A percentile compares a stretch with the other conserved stretches of the same genome.
Evolutionary conservation across 2,797 vertebrate species (phyloP).

Genomic region (Podarcis lilfordi): DNA sequence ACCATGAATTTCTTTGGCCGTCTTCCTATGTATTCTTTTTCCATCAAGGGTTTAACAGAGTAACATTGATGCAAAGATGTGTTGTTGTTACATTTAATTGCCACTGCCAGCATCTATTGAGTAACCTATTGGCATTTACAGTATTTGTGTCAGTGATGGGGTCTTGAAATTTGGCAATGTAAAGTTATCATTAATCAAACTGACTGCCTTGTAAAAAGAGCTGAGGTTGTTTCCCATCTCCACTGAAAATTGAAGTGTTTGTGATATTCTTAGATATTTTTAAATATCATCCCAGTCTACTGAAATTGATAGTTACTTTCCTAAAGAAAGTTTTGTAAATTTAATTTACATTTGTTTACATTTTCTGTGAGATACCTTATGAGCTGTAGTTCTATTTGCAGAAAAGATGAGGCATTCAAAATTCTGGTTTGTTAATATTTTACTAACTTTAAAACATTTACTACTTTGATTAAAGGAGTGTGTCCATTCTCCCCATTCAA

Average conservation of each 20-base stretch:
- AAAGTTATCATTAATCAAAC: background rate
- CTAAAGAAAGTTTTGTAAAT: background rate
- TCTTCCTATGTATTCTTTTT: background rate
- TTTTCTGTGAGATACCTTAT: background rate
- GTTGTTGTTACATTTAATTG: background rate
- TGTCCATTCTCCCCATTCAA: background rate
- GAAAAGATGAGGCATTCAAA: background rate
- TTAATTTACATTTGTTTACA: background rate
- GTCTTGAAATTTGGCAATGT: background rate
- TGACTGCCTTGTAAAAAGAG: background rate
- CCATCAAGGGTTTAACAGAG: background rate
- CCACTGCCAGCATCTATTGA: background rate
- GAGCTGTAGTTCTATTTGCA: background rate
- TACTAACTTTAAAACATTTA: background rate
- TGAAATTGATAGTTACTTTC: background rate
- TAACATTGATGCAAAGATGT: background rate
- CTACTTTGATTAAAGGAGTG: background rate
- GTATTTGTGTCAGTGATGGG: background rate
- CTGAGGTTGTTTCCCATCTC: background rate
- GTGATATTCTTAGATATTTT: background rate
- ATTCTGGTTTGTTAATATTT: background rate
- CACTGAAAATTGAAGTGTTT: too few relatives aligned
- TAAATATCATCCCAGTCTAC: background rate
- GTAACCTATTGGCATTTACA: background rate
- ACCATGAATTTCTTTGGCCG: slow-evolving; percentile 4